Conservation (phyloP, 2,113 vertebrate species). For the Limanda limanda region DNA sequence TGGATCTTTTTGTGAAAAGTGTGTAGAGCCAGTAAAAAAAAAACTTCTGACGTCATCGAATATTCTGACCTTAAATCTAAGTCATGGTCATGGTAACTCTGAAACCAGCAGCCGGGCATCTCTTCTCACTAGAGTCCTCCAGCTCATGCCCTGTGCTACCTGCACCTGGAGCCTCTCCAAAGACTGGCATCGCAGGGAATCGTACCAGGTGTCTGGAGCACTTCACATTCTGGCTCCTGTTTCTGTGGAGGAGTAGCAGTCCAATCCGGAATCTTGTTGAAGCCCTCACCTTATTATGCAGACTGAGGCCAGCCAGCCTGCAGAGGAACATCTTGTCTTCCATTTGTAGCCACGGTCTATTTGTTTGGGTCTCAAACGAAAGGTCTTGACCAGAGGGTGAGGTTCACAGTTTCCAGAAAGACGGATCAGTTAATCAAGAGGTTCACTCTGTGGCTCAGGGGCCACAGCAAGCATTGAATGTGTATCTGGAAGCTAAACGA, state of each 20-base stretch:
- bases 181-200: slow-evolving; percentile 23
- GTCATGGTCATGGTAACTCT: not conserved
- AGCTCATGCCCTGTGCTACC: not conserved
- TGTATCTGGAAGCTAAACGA: slow-evolving; percentile 12
- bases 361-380: slow-evolving; percentile 14
- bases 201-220: slow-evolving; percentile 10
- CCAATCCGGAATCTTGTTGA: slow-evolving; percentile 17
- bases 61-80: not conserved
- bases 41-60: not conserved
- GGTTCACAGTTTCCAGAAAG: slow-evolving; percentile 18
- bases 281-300: slow-evolving; percentile 35
- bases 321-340: slow-evolving; percentile 16
- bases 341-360: not conserved
- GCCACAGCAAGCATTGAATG: not conserved
- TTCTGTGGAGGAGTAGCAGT: slow-evolving; percentile 25
- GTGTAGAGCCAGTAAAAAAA: too few species aligned
- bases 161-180: slow-evolving; percentile 19
- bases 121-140: slow-evolving; percentile 6
- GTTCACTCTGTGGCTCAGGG: not conserved
- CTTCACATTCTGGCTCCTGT: slow-evolving; percentile 34
- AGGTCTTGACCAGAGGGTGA: slow-evolving; percentile 15
- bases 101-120: not conserved
- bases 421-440: slow-evolving; percentile 24
- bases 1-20: too few species aligned
- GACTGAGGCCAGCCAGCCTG: slow-evolving; percentile 5